Conservation (phyloP, 2,888 invertebrate genomes). For the Hanleya hanleyi region DNA sequence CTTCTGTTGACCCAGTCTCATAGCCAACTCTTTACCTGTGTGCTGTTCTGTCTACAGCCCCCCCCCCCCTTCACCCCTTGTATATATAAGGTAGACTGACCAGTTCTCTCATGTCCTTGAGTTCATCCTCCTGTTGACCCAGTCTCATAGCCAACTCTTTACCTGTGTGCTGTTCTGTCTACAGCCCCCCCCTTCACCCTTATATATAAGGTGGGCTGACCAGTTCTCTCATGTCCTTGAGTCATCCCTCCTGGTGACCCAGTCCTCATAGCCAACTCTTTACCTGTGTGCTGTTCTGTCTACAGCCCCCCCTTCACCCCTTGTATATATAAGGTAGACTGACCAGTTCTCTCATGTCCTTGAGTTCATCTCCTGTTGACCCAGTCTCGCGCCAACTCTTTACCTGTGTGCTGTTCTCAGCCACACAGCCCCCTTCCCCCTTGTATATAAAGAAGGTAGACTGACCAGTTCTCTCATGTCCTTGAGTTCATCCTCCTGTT, state of each 20-base stretch:
- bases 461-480: conserved; percentile 59
- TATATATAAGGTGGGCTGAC: too few relatives aligned
- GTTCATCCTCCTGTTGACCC: conserved; percentile 79
- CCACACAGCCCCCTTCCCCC: too few relatives aligned
- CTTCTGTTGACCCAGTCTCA: conserved; percentile 80
- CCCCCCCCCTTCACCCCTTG: too few relatives aligned
- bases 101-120: conserved; percentile 68
- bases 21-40: conserved; percentile 83
- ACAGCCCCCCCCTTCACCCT: too few relatives aligned
- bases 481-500: conserved; percentile 80
- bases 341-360: conserved; percentile 58
- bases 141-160: conserved; percentile 85
- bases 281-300: too few relatives aligned
- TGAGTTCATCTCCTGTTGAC: conserved; percentile 79
- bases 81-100: too few relatives aligned
- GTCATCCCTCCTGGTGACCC: too few relatives aligned
- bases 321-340: too few relatives aligned
- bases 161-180: conserved; percentile 84
- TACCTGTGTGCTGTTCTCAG: conserved; percentile 83
- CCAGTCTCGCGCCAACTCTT: conserved; percentile 84
- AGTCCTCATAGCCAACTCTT: too few relatives aligned
- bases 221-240: too few relatives aligned
- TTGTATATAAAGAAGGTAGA: too few relatives aligned
- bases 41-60: conserved; percentile 85
- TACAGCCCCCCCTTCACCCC: too few relatives aligned